Evolutionary conservation across 2,797 vertebrate species (phyloP).

Genomic region (Falco concolor): DNA sequence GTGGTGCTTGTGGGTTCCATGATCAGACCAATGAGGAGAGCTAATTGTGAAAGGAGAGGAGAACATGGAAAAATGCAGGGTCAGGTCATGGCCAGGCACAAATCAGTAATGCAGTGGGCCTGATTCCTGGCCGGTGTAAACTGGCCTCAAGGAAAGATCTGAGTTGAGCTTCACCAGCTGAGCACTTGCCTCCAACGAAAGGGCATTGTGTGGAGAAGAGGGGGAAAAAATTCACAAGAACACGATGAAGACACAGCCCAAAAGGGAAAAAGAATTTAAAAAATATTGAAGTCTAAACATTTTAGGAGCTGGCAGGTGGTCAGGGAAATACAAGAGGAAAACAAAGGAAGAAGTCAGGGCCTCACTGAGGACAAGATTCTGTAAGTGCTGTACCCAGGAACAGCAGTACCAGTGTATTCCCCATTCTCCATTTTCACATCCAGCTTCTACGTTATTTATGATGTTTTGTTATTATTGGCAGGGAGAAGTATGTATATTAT

Average conservation of each 20-base stretch:
- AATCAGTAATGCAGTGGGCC: background rate
- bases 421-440: constrained; percentile 25
- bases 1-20: background rate
- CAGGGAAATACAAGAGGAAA: background rate
- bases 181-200: background rate
- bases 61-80: background rate
- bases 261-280: background rate
- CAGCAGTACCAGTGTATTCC: background rate
- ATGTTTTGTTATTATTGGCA: constrained; percentile 63
- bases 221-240: background rate
- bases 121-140: background rate
- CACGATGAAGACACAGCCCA: background rate
- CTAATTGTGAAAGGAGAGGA: background rate
- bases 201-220: background rate
- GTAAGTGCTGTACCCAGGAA: background rate
- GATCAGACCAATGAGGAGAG: background rate
- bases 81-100: background rate
- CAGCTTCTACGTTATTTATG: constrained; percentile 62
- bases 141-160: background rate
- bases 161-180: background rate
- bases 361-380: background rate
- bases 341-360: background rate
- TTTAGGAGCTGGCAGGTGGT: background rate
- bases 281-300: background rate
- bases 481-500: constrained; percentile 36